phyloP scores from a whole-genome alignment of 2,888 invertebrate genomes.

The Leptinotarsa tumamoca region DNA sequence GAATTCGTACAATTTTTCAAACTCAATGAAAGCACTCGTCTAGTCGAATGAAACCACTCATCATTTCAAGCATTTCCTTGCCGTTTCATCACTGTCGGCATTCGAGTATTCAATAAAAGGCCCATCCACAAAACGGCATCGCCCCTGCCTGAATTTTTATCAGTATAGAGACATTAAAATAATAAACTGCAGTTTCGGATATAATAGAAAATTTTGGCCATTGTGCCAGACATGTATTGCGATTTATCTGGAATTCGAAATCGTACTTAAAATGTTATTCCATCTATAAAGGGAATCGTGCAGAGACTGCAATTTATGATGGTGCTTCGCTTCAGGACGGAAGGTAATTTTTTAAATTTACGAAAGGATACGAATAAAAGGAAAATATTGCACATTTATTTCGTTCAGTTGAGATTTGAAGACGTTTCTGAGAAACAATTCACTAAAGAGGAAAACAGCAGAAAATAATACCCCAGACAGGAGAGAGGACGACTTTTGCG shows the following conservation, averaged over 20 bases:
- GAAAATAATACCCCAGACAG: no score
- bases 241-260: conserved; percentile 39
- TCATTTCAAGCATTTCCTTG: conserved; percentile 9
- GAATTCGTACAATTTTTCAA: conserved; percentile 6
- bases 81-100: conserved; percentile 17
- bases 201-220: conserved; percentile 38
- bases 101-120: conserved; percentile 17
- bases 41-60: conserved; percentile 10
- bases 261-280: conserved; percentile 45
- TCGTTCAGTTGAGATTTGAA: no score
- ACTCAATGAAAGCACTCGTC: conserved; percentile 5
- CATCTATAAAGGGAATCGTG: conserved; percentile 40
- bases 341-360: background rate
- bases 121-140: conserved; percentile 15
- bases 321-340: conserved; percentile 9
- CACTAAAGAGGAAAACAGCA: no score
- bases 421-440: no score
- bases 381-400: no score
- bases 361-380: background rate
- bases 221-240: conserved; percentile 36
- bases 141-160: conserved; percentile 28
- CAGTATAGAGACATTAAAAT: conserved; percentile 36
- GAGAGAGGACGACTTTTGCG: no score
- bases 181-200: conserved; percentile 35
- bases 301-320: conserved; percentile 14